Evolutionary conservation across 1,140 invertebrate genomes (phyloP).

Genomic region (Brachionus angularis): DNA sequence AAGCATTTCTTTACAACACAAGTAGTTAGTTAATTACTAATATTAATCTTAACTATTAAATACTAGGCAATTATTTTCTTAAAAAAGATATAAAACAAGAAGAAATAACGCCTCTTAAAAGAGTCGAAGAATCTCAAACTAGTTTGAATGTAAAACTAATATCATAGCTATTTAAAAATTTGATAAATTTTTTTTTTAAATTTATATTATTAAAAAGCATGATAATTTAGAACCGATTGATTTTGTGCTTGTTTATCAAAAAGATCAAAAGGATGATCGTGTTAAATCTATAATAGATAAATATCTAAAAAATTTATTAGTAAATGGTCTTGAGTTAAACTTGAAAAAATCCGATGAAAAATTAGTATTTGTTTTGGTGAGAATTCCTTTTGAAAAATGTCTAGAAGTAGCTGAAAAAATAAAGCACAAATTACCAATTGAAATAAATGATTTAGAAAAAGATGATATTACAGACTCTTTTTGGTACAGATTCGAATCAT

Average conservation of each 20-base stretch:
- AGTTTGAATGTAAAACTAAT: too few species aligned
- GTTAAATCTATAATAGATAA: not conserved
- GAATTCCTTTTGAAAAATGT: conserved; percentile 34
- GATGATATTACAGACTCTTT: not conserved
- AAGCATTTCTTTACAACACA: too few species aligned
- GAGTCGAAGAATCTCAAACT: too few species aligned
- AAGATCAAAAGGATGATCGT: not conserved
- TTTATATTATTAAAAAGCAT: not conserved
- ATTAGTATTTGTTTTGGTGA: conserved; percentile 11
- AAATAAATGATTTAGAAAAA: conserved; percentile 32
- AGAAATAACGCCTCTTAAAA: too few species aligned
- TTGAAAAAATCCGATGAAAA: conserved; percentile 11
- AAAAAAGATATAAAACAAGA: too few species aligned
- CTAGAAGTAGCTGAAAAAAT: conserved; percentile 39
- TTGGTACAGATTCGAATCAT: conserved; percentile 25
- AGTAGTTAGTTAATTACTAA: too few species aligned
- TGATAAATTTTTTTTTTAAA: not conserved
- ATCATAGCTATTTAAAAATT: not conserved
- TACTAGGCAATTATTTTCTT: too few species aligned
- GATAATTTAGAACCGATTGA: conserved; percentile 18
- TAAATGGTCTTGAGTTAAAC: conserved; percentile 14
- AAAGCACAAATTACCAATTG: conserved; percentile 33
- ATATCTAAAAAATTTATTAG: not conserved
- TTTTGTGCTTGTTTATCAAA: conserved; percentile 39
- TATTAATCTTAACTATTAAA: too few species aligned